Percentiles rank a stretch among this genome's conserved stretches.
phyloP scores from a whole-genome alignment of 1,140 invertebrate genomes.

The Samia ricini region DNA sequence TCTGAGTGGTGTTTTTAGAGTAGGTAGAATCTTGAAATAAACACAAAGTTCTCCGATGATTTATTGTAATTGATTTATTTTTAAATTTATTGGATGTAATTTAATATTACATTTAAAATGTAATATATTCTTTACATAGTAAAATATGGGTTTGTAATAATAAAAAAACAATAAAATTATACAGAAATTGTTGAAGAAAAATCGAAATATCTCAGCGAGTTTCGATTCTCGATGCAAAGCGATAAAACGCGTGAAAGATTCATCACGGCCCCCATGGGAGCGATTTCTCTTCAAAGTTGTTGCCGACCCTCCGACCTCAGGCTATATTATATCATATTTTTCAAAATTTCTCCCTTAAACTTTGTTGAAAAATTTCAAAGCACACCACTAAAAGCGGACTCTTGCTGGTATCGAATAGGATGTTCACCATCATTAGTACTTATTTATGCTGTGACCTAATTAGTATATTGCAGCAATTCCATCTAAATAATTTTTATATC shows the following conservation, averaged over 20 bases:
- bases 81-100: not conserved
- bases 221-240: slow-evolving; percentile 64
- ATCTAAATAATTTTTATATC: too few relatives aligned
- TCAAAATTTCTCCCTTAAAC: slow-evolving; percentile 56
- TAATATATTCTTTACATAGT: not conserved
- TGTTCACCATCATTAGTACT: not conserved
- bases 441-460: not conserved
- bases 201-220: slow-evolving; percentile 22
- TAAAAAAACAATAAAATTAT: not conserved
- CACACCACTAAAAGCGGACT: slow-evolving; percentile 33
- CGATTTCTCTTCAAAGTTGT: slow-evolving; percentile 64
- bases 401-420: slow-evolving; percentile 23
- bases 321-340: slow-evolving; percentile 61
- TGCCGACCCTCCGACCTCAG: slow-evolving; percentile 46
- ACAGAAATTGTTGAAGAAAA: slow-evolving; percentile 7
- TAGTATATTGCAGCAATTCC: not conserved
- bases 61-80: too few relatives aligned
- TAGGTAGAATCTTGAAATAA: too few relatives aligned
- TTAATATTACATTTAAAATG: slow-evolving; percentile 9
- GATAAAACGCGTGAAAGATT: slow-evolving; percentile 71
- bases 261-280: slow-evolving; percentile 57
- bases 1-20: too few relatives aligned
- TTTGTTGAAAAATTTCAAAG: slow-evolving; percentile 39
- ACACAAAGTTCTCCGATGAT: too few relatives aligned
- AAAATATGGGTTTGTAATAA: slow-evolving; percentile 7